These are phyloP conservation scores for Antheraea pernyi DNA, from an alignment of 1,140 invertebrate species.

Conservation along the genomic window DNA sequence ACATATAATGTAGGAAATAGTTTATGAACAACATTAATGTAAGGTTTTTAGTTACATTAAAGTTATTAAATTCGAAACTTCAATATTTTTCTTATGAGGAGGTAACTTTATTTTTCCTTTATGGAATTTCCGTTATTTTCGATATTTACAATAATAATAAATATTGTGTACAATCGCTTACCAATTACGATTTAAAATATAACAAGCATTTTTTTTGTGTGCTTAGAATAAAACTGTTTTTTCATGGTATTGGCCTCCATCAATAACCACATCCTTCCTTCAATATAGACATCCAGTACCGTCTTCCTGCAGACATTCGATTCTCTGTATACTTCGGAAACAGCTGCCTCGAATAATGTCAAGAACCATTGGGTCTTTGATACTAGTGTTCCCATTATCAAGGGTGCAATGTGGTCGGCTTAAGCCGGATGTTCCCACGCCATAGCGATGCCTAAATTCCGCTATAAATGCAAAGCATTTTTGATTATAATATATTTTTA, in stretches of 20 bases:
- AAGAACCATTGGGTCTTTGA: slow-evolving; percentile 1
- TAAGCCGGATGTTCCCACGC: slow-evolving; percentile 67
- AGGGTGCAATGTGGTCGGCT: not conserved
- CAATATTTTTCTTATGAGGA: no score
- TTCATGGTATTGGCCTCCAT: not conserved
- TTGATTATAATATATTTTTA: no score
- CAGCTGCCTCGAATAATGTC: not conserved
- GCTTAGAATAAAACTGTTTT: not conserved
- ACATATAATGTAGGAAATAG: no score
- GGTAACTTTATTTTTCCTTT: no score
- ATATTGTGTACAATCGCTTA: no score
- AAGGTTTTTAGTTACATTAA: no score
- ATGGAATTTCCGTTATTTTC: no score
- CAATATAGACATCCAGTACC: slow-evolving; percentile 10
- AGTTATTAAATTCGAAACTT: no score
- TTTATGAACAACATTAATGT: no score
- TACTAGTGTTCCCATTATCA: not conserved
- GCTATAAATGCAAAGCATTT: not conserved
- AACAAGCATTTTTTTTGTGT: no score
- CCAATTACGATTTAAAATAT: no score
- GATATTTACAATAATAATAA: no score
- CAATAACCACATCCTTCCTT: slow-evolving; percentile 43
- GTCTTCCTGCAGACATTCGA: slow-evolving; percentile 15
- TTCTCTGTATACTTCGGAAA: not conserved
- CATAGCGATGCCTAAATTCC: slow-evolving; percentile 1